A percentile compares a stretch with the other conserved stretches of the same genome.
Evolutionary conservation across 64 coral and sea anemone genomes (phyloP).

Genomic region (Cladopsammia gracilis): DNA sequence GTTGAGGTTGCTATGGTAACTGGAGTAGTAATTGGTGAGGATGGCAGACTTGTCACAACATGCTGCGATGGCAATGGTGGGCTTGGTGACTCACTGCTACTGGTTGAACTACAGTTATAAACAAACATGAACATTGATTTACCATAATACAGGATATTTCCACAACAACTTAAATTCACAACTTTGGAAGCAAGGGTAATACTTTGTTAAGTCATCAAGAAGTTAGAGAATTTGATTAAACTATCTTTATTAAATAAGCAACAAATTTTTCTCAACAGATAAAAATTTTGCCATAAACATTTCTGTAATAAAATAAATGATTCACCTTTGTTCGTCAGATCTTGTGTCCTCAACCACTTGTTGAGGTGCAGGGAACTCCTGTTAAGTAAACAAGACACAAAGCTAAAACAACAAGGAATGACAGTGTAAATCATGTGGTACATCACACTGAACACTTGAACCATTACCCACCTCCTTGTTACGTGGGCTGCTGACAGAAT

Average conservation of each 20-base stretch:
- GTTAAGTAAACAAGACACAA: neutral
- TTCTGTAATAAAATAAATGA: neutral
- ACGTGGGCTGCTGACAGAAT: constrained; percentile 78
- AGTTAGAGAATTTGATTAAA: neutral
- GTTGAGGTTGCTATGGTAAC: constrained; percentile 81
- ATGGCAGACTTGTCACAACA: constrained; percentile 54
- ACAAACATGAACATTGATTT: neutral
- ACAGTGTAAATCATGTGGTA: no score
- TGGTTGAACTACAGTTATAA: constrained; percentile 36
- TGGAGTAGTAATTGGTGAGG: constrained; percentile 63
- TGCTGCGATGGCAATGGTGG: constrained; percentile 47
- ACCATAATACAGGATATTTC: neutral
- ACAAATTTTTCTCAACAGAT: neutral
- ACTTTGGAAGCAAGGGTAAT: no score
- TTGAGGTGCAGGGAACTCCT: constrained; percentile 6
- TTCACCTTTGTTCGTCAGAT: constrained; percentile 53
- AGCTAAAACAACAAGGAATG: neutral
- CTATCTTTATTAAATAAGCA: neutral
- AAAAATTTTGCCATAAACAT: no score
- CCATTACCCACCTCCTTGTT: constrained; percentile 56
- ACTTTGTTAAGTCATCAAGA: neutral
- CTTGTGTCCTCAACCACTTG: constrained; percentile 5
- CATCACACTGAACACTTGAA: no score
- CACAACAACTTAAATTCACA: no score
- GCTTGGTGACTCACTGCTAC: constrained; percentile 55